Base-by-base conservation (phyloP, 2,888 invertebrate species). In the Diaprepes abbreviatus region DNA sequence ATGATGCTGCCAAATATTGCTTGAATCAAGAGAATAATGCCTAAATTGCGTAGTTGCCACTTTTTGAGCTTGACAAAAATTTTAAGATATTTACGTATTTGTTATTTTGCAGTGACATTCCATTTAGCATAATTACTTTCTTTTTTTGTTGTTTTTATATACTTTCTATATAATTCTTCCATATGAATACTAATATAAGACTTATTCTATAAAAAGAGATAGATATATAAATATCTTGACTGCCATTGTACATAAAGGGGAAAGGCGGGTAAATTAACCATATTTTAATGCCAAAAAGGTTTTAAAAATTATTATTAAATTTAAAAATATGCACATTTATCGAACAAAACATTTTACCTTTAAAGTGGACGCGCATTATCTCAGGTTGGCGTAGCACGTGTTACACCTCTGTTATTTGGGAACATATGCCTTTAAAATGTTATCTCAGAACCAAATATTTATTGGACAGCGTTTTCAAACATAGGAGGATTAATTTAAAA, bases 81-180 rank as follows among this genome's bases (percentile, higher is more conserved):
- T n/a, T n/a, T n/a, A n/a, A n/a, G n/a, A n/a, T n/a, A n/a, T n/a
- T n/a, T n/a, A n/a, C n/a, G n/a, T 24, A 24, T 4, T 24, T 24
- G 5, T 24, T 24, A 24, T 77, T 76, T 55, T 74, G 73, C 70
- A 72, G 68, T 74, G 66, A 72, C 73, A 73, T 74, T 70, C 70
- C 71, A 50, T 28, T 28, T 17, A 17, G 9, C 64, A 24, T 60
- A 36, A 36, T 66, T 66, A 55, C 71, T 70, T 33, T 73, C 43
- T 31, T 65, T 70, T 64, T 66, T 62, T 52, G 5, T 24, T 12
- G 1, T 28, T 1, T 12, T 71, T 69, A 72, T 66, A 48, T 70
- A 54, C 5, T 63, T 58, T 66, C 60, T 71, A 50, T 67, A 35
- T 52, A 59, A 71, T 71, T 48, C 71, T 71, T 68, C 55, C 75